These are phyloP conservation scores for Blera fallax DNA, from an alignment of 2,888 invertebrate genomes.

Conservation along the genomic window DNA sequence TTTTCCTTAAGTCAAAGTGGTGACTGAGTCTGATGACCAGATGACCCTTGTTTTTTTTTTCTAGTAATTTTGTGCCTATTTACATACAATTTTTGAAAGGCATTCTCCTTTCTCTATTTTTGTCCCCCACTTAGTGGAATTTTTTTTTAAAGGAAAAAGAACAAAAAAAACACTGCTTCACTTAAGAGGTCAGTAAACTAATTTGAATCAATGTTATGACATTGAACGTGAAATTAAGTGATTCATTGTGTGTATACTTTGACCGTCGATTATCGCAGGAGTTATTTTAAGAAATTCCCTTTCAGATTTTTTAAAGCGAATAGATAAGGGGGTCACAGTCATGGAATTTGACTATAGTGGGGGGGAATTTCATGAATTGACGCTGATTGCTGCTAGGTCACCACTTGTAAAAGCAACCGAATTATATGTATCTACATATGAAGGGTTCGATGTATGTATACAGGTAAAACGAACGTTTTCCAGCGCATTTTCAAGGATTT, in stretches of 20 bases:
- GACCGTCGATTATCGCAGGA: not conserved
- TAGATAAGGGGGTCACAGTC: not conserved
- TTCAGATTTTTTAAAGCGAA: not conserved
- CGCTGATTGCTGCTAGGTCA: not conserved
- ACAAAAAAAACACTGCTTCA: conserved; percentile 29
- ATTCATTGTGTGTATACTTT: conserved; percentile 4
- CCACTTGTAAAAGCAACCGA: not conserved
- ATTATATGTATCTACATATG: too few species aligned
- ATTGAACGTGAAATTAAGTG: conserved; percentile 48
- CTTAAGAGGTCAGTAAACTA: conserved; percentile 67
- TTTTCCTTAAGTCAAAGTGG: conserved; percentile 4
- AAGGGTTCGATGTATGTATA: too few species aligned
- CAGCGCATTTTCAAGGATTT: too few species aligned
- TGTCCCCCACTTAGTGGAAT: not conserved
- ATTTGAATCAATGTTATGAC: conserved; percentile 60
- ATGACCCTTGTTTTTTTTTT: conserved; percentile 54
- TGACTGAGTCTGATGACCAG: conserved; percentile 49
- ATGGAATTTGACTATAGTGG: not conserved
- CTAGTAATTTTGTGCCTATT: not conserved
- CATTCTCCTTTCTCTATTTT: conserved; percentile 47
- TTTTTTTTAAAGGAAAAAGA: not conserved
- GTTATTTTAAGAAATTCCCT: not conserved
- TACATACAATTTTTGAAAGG: not conserved
- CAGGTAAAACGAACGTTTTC: too few species aligned
- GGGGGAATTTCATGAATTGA: not conserved